Percentiles rank a stretch among this genome's conserved stretches.
Evolutionary conservation across 2,113 vertebrate species (phyloP).

Genomic region (Poeciliopsis retropinna): DNA sequence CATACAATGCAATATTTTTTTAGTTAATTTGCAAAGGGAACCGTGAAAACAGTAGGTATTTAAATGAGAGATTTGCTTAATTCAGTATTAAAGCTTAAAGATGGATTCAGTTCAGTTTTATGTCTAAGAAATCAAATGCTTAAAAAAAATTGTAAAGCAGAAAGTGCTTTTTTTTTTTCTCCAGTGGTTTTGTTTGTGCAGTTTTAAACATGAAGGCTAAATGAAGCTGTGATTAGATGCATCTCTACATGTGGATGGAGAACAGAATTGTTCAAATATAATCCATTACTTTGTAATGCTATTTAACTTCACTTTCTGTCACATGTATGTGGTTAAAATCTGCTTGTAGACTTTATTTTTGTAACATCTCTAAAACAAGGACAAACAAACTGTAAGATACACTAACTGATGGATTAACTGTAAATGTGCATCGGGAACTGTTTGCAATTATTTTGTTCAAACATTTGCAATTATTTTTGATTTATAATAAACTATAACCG

Average conservation of each 20-base stretch:
- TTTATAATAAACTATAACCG: conserved; percentile 77
- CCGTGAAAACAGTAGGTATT: neutral
- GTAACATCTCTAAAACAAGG: conserved; percentile 58
- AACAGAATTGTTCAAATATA: neutral
- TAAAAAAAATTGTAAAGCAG: too few relatives aligned
- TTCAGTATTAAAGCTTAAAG: neutral
- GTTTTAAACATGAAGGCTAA: neutral
- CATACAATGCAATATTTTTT: neutral
- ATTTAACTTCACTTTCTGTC: neutral
- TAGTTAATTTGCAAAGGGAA: neutral
- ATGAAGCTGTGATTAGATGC: neutral
- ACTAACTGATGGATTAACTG: neutral
- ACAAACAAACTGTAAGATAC: conserved; percentile 39
- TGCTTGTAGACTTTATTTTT: conserved; percentile 73
- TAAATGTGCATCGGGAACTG: neutral
- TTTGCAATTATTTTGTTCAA: conserved; percentile 8
- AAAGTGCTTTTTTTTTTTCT: too few relatives aligned
- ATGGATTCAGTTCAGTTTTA: neutral
- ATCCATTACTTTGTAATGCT: conserved; percentile 24
- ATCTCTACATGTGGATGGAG: neutral
- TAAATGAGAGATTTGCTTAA: neutral
- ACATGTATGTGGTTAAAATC: conserved; percentile 7
- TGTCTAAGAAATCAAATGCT: neutral
- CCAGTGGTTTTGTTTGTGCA: neutral
- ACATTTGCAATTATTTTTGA: conserved; percentile 61